phyloP scores from a whole-genome alignment of 1,140 invertebrate species.

The Drosophila elegans region DNA sequence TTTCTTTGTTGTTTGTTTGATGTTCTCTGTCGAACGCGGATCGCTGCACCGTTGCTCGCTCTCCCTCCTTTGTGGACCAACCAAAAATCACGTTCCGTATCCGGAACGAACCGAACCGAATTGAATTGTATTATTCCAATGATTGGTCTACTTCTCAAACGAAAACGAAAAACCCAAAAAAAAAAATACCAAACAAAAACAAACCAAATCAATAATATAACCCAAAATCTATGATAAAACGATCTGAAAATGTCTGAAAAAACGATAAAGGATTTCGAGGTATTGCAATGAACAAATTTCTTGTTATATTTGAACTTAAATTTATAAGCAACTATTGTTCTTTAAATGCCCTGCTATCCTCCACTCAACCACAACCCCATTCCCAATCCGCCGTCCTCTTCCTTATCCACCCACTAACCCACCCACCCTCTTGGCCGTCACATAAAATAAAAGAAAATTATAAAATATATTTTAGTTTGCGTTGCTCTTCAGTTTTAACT shows the following conservation, averaged over 20 bases:
- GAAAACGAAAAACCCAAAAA: constrained; percentile 11
- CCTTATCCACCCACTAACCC: constrained; percentile 1
- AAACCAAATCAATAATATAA: constrained; percentile 34
- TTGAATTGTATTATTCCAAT: constrained; percentile 50
- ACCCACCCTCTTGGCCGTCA: neutral
- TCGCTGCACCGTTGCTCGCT: constrained; percentile 85
- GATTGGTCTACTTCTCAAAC: constrained; percentile 67
- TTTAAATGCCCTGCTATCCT: constrained; percentile 57
- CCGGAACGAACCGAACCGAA: constrained; percentile 43
- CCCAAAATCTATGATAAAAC: constrained; percentile 45
- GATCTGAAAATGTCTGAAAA: constrained; percentile 63
- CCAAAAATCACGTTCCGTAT: constrained; percentile 64
- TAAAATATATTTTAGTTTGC: constrained; percentile 45
- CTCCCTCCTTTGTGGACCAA: constrained; percentile 75
- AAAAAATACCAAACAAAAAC: constrained; percentile 34
- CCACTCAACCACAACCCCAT: constrained; percentile 4
- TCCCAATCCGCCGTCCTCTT: neutral
- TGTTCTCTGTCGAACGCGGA: constrained; percentile 86
- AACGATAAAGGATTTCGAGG: constrained; percentile 84
- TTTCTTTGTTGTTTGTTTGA: constrained; percentile 83
- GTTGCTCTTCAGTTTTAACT: constrained; percentile 54
- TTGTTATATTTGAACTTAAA: constrained; percentile 82
- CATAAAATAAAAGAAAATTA: constrained; percentile 32
- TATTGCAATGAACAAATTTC: constrained; percentile 83
- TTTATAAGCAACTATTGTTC: constrained; percentile 82